Conservation (phyloP, 2,888 invertebrate species). For the Sepioteuthis lessoniana region DNA sequence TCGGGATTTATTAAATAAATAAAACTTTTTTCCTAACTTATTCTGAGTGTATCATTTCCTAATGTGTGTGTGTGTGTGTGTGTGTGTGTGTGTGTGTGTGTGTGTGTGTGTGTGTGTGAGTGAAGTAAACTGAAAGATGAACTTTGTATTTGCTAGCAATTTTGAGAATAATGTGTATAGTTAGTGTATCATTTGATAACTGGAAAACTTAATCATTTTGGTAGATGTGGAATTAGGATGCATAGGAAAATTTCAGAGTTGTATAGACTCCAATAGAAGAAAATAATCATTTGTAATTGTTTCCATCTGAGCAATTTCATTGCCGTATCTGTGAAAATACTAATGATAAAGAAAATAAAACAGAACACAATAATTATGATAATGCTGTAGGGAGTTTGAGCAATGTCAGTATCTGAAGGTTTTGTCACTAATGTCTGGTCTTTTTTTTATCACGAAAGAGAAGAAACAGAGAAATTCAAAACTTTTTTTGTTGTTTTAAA, state of each 20-base stretch:
- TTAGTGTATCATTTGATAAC: neutral
- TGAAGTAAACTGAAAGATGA: neutral
- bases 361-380: neutral
- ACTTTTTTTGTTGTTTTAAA: neutral
- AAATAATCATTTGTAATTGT: no score
- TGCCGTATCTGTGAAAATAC: neutral
- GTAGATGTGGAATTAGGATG: neutral
- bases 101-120: neutral
- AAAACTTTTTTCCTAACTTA: neutral
- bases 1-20: neutral
- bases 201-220: neutral
- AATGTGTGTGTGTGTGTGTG: neutral
- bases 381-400: neutral
- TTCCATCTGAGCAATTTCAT: no score
- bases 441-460: neutral
- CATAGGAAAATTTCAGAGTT: neutral
- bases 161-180: neutral
- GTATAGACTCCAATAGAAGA: neutral
- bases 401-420: constrained; percentile 33
- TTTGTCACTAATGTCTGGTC: neutral
- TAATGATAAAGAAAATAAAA: neutral
- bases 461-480: neutral
- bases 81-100: no score
- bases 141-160: neutral
- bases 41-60: neutral